Evolutionary conservation across 2,113 vertebrate genomes (phyloP).

Genomic region (Danio rerio): DNA sequence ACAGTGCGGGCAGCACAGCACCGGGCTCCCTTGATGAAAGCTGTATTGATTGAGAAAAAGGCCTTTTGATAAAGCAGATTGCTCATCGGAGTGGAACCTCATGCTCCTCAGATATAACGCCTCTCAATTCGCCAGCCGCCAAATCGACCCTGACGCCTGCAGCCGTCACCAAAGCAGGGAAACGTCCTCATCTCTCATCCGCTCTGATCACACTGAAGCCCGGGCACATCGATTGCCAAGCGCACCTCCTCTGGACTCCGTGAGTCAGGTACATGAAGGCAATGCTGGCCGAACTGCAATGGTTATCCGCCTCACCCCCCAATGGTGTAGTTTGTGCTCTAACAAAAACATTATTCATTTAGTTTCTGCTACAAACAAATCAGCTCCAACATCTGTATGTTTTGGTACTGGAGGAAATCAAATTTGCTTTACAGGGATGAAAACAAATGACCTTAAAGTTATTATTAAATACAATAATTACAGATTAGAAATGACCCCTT

Average conservation of each 20-base stretch:
- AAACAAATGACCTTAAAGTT: conserved; percentile 57
- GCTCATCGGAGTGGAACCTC: conserved; percentile 78
- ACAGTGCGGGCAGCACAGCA: conserved; percentile 50
- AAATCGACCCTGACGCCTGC: conserved; percentile 66
- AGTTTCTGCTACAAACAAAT: conserved; percentile 54
- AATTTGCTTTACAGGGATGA: conserved; percentile 57
- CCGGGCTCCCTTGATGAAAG: conserved; percentile 67
- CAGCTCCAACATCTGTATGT: conserved; percentile 25
- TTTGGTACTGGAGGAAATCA: conserved; percentile 58
- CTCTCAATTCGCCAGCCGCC: conserved; percentile 69
- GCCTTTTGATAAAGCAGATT: conserved; percentile 79
- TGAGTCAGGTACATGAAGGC: conserved; percentile 31
- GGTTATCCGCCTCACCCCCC: conserved; percentile 18
- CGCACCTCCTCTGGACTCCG: conserved; percentile 8
- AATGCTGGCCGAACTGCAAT: conserved; percentile 33
- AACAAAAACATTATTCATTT: conserved; percentile 49
- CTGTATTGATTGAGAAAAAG: conserved; percentile 77
- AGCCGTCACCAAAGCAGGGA: conserved; percentile 29
- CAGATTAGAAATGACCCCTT: too few species aligned
- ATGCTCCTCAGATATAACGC: conserved; percentile 74
- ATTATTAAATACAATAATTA: too few species aligned
- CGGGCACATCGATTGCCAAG: conserved; percentile 66
- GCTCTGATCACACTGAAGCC: conserved; percentile 66
- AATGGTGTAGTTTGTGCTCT: conserved; percentile 41
- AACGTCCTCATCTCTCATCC: conserved; percentile 39